These are phyloP conservation scores for Drosophila rhopaloa DNA, from an alignment of 1,140 invertebrate species.

Conservation along the genomic window DNA sequence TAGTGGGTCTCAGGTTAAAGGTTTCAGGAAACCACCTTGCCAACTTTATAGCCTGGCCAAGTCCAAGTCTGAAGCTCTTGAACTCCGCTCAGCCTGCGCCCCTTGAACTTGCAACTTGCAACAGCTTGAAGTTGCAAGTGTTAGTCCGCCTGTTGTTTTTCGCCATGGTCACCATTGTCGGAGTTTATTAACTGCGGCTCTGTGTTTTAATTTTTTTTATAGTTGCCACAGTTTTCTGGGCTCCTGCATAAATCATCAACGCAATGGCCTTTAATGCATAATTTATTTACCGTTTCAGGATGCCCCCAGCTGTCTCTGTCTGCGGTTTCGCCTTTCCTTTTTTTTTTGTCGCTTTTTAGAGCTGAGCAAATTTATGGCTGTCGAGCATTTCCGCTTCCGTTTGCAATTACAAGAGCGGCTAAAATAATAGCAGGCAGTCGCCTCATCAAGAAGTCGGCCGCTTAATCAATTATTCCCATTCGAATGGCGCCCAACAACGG, in stretches of 20 bases:
- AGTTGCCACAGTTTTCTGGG: constrained; percentile 13
- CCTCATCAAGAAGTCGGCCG: constrained; percentile 10
- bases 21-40: neutral
- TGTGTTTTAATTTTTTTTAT: constrained; percentile 7
- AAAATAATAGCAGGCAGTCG: constrained; percentile 18
- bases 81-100: constrained; percentile 24
- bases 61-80: constrained; percentile 57
- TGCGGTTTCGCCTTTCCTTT: constrained; percentile 26
- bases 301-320: constrained; percentile 35
- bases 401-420: constrained; percentile 57
- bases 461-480: constrained; percentile 38
- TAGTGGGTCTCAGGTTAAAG: constrained; percentile 12
- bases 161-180: constrained; percentile 31
- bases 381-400: constrained; percentile 61
- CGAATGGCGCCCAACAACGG: neutral
- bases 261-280: constrained; percentile 66
- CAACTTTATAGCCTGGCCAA: constrained; percentile 3
- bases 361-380: constrained; percentile 58
- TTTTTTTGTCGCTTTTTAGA: constrained; percentile 25
- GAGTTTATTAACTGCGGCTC: constrained; percentile 38
- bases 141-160: constrained; percentile 19
- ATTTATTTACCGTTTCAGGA: constrained; percentile 57
- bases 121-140: constrained; percentile 28
- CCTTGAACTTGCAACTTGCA: constrained; percentile 50
- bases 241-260: constrained; percentile 65